Evolutionary conservation across 2,113 vertebrate species (phyloP).

Genomic region (Carassius auratus): DNA sequence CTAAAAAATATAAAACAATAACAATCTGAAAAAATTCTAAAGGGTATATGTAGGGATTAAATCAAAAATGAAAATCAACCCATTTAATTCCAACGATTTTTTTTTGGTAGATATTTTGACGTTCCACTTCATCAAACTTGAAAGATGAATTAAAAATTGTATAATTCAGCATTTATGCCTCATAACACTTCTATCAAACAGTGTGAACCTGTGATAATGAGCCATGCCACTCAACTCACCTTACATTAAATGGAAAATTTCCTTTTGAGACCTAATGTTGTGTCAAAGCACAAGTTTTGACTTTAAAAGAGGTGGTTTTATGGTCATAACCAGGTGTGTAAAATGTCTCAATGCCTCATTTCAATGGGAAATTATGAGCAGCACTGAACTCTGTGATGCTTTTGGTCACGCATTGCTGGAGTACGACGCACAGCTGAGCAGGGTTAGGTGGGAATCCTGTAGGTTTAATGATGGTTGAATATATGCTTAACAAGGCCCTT

Average conservation of each 20-base stretch:
- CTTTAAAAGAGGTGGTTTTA: constrained; percentile 42
- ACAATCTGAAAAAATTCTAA: neutral
- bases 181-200: constrained; percentile 30
- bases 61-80: neutral
- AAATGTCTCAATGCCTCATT: constrained; percentile 44
- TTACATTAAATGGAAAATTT: constrained; percentile 16
- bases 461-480: constrained; percentile 5
- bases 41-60: neutral
- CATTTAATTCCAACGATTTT: neutral
- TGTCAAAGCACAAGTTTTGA: constrained; percentile 27
- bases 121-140: constrained; percentile 28
- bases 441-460: constrained; percentile 15
- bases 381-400: constrained; percentile 2
- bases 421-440: constrained; percentile 41
- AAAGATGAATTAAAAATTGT: neutral
- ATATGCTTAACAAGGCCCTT: constrained; percentile 28
- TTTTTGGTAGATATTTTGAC: constrained; percentile 2
- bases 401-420: constrained; percentile 33
- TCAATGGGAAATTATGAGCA: constrained; percentile 11
- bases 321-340: constrained; percentile 38
- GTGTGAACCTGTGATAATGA: constrained; percentile 46
- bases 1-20: neutral
- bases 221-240: constrained; percentile 21
- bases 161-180: constrained; percentile 41
- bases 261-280: constrained; percentile 29